Percentiles rank a stretch among this genome's conserved stretches.
phyloP scores from a whole-genome alignment of 2,888 invertebrate genomes.

The Invenusta paracnida region DNA sequence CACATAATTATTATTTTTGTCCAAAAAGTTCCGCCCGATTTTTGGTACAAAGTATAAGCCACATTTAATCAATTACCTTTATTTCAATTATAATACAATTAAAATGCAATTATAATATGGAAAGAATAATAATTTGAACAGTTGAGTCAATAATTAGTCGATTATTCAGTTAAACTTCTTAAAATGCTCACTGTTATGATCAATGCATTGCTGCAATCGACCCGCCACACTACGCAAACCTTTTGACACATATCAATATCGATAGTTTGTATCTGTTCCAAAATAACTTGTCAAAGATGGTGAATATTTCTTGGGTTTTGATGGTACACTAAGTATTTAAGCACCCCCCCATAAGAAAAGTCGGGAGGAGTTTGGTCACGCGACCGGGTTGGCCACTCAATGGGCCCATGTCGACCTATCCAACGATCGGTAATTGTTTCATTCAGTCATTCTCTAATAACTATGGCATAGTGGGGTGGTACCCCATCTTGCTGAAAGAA shows the following conservation, averaged over 20 bases:
- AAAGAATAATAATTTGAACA: too few species aligned
- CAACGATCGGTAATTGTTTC: conserved; percentile 15
- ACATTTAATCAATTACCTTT: background rate
- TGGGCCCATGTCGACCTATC: conserved; percentile 23
- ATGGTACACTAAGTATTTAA: background rate
- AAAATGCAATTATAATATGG: background rate
- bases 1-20: too few species aligned
- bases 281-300: background rate
- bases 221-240: conserved; percentile 21
- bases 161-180: background rate
- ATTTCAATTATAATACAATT: background rate
- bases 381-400: conserved; percentile 18
- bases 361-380: background rate
- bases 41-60: background rate
- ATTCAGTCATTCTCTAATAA: conserved; percentile 4
- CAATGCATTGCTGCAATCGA: conserved; percentile 11
- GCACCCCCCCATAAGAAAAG: background rate
- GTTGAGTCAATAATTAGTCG: conserved; percentile 3
- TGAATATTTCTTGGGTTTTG: conserved; percentile 7
- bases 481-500: conserved; percentile 13
- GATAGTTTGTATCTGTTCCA: conserved; percentile 4
- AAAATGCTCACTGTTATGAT: conserved; percentile 22
- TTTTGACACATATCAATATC: conserved; percentile 21
- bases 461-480: conserved; percentile 12
- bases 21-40: conserved; percentile 8